Evolutionary conservation across 2,888 invertebrate species (phyloP).

Genomic region (Sphaeridia pumilis): DNA sequence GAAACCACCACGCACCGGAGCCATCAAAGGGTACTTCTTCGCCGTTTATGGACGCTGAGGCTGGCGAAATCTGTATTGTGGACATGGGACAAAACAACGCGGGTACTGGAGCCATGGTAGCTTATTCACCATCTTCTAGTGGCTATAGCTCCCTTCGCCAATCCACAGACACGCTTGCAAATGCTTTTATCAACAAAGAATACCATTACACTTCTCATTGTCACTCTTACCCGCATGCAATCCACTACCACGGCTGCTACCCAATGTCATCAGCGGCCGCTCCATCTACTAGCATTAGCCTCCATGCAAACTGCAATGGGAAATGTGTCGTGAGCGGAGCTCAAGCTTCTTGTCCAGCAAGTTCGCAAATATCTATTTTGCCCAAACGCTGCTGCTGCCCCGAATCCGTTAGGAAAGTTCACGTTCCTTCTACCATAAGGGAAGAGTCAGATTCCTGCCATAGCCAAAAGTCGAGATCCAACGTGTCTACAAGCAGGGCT

Average conservation of each 20-base stretch:
- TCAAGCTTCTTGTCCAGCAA: not conserved
- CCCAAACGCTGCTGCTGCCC: constrained; percentile 14
- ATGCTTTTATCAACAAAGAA: constrained; percentile 15
- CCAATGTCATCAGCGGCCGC: constrained; percentile 5
- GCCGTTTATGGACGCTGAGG: constrained; percentile 13
- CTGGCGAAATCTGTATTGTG: constrained; percentile 18
- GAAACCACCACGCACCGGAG: constrained; percentile 34
- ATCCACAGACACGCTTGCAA: constrained; percentile 27
- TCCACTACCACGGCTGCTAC: constrained; percentile 1
- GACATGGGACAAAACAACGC: constrained; percentile 15
- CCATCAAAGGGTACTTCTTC: constrained; percentile 17
- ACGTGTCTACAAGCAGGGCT: constrained; percentile 16
- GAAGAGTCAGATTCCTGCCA: constrained; percentile 34
- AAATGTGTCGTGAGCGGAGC: constrained; percentile 6
- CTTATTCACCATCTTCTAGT: constrained; percentile 32
- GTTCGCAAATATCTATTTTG: constrained; percentile 16
- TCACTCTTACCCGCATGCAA: constrained; percentile 12
- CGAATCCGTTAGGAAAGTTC: constrained; percentile 21
- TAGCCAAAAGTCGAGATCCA: constrained; percentile 29
- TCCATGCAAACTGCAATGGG: not conserved
- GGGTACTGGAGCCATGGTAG: constrained; percentile 16
- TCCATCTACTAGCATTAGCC: constrained; percentile 4
- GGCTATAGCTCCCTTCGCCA: constrained; percentile 32
- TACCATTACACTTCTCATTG: constrained; percentile 14
- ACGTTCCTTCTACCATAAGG: constrained; percentile 33